Percentiles rank a stretch among this genome's conserved stretches.
Conservation (phyloP, 1,140 invertebrate genomes). For the Asobara japonica region DNA sequence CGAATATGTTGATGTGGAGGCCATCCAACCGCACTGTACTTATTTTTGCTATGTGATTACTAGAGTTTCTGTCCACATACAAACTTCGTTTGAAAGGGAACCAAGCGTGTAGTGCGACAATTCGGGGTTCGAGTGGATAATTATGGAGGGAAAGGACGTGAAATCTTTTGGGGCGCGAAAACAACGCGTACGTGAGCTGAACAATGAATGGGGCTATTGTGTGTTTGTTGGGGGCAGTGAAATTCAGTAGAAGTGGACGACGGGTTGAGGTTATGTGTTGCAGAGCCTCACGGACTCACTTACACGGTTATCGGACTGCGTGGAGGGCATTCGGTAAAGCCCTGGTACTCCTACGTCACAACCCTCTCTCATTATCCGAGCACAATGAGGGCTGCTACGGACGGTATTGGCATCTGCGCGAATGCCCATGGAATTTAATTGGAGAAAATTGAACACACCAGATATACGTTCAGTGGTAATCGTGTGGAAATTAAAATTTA, state of each 20-base stretch:
- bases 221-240: neutral
- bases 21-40: too few relatives aligned
- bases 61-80: too few relatives aligned
- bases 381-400: conserved; percentile 55
- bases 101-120: neutral
- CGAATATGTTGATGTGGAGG: too few relatives aligned
- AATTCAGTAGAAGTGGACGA: conserved; percentile 43
- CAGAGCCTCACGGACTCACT: neutral
- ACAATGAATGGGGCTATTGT: neutral
- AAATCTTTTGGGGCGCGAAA: conserved; percentile 1
- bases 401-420: conserved; percentile 61
- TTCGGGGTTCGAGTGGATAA: conserved; percentile 3
- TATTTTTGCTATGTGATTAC: too few relatives aligned
- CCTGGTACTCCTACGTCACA: conserved; percentile 4
- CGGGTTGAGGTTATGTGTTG: conserved; percentile 17
- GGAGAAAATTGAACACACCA: conserved; percentile 47
- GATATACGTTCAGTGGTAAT: too few relatives aligned
- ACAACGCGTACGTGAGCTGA: conserved; percentile 16
- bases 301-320: conserved; percentile 3
- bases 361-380: conserved; percentile 56
- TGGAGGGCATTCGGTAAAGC: conserved; percentile 25
- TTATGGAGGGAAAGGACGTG: neutral
- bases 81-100: too few relatives aligned
- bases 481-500: too few relatives aligned
- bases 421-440: conserved; percentile 65